Evolutionary conservation across 2,113 vertebrate species (phyloP).

Genomic region (Prochilodus magdalenae): DNA sequence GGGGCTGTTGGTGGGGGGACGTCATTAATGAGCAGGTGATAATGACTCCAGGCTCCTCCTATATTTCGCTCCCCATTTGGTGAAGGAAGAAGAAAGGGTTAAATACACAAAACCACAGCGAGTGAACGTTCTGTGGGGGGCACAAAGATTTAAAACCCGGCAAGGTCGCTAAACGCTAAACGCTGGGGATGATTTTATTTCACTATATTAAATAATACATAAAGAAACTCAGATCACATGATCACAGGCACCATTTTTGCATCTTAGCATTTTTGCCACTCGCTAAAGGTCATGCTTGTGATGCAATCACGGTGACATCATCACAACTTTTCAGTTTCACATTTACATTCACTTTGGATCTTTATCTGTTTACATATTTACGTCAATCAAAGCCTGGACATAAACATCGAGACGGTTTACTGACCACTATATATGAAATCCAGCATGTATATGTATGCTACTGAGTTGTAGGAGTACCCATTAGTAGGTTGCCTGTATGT

Average conservation of each 20-base stretch:
- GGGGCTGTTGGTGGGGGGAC: neutral
- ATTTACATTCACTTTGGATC: neutral
- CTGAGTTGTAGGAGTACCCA: too few species aligned
- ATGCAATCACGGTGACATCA: neutral
- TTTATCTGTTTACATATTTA: too few species aligned
- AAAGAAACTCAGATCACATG: neutral
- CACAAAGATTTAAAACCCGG: neutral
- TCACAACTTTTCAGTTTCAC: neutral
- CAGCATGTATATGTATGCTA: too few species aligned
- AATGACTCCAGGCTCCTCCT: conserved; percentile 30
- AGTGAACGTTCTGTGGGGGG: too few species aligned
- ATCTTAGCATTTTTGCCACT: too few species aligned
- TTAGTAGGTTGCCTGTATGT: too few species aligned
- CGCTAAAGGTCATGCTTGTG: neutral
- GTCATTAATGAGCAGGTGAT: conserved; percentile 56
- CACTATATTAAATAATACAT: neutral
- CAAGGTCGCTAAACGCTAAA: neutral
- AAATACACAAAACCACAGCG: conserved; percentile 25
- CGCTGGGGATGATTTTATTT: neutral
- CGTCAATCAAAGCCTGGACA: too few species aligned
- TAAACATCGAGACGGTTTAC: too few species aligned
- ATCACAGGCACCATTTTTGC: neutral
- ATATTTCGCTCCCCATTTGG: neutral
- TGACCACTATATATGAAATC: too few species aligned
- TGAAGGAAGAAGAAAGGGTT: conserved; percentile 19